These are phyloP conservation scores for Eptesicus fuscus DNA, from an alignment of 2,113 vertebrate species.

Conservation along the genomic window DNA sequence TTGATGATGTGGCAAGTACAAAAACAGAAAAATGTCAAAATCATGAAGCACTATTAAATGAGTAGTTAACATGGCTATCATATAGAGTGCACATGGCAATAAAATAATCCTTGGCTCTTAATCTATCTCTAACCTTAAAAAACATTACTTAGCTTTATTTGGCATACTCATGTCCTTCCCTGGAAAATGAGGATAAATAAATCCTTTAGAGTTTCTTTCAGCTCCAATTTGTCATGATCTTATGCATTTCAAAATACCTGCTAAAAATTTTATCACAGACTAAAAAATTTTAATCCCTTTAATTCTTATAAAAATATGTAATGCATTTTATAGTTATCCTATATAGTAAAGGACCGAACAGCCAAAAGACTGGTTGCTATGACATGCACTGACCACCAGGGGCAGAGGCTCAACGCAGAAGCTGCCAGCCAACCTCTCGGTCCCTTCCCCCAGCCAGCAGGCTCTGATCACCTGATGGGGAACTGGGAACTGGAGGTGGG, in stretches of 20 bases:
- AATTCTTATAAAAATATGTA: neutral
- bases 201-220: neutral
- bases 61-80: neutral
- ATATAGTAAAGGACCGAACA: neutral
- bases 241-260: neutral
- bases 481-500: too few relatives aligned
- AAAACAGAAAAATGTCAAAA: neutral
- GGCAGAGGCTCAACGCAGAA: too few relatives aligned
- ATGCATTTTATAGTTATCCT: neutral
- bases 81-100: neutral
- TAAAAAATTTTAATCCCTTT: neutral
- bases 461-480: too few relatives aligned
- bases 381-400: too few relatives aligned
- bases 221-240: neutral
- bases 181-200: neutral
- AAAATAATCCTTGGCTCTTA: neutral
- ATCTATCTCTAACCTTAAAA: neutral
- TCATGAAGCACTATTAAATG: neutral
- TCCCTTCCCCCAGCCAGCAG: too few relatives aligned
- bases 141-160: neutral
- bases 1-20: neutral
- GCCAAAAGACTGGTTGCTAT: too few relatives aligned
- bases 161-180: neutral
- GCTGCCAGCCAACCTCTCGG: too few relatives aligned
- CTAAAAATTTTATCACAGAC: neutral